Percentiles rank a stretch among this genome's conserved stretches.
Conservation (phyloP, 2,113 vertebrate genomes). For the Casuarius casuarius region DNA sequence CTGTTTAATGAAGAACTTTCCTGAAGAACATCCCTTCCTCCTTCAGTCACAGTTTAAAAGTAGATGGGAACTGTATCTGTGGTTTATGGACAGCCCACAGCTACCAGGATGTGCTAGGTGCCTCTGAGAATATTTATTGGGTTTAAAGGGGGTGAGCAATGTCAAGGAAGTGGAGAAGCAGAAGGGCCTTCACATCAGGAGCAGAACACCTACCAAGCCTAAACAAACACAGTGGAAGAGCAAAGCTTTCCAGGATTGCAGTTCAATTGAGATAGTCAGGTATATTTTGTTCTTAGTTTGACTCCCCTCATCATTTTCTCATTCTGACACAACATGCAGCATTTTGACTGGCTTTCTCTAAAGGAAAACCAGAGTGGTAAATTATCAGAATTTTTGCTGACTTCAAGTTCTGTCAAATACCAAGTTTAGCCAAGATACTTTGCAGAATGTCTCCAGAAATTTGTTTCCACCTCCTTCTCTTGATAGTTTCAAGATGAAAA, state of each 20-base stretch:
- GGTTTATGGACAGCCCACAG: not conserved
- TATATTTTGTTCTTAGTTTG: not conserved
- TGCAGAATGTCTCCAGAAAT: not conserved
- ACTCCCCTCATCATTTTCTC: not conserved
- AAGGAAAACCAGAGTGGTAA: not conserved
- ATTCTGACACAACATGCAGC: rapidly evolving
- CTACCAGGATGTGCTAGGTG: not conserved
- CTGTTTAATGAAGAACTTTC: not conserved
- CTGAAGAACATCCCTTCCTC: not conserved
- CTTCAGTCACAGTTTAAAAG: not conserved
- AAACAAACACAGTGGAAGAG: not conserved
- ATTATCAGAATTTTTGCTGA: not conserved
- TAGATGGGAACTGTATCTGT: not conserved
- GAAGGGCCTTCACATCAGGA: not conserved
- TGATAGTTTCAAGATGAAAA: not conserved
- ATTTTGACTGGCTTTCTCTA: not conserved
- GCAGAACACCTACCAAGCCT: not conserved
- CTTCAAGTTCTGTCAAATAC: not conserved
- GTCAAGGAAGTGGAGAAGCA: not conserved
- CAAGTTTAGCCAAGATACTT: rapidly evolving
- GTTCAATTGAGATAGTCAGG: not conserved
- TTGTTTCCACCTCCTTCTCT: not conserved
- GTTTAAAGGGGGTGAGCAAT: not conserved
- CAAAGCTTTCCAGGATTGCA: not conserved
- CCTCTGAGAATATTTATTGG: not conserved